phyloP scores from a whole-genome alignment of 2,888 invertebrate species.

The Candidula unifasciata region DNA sequence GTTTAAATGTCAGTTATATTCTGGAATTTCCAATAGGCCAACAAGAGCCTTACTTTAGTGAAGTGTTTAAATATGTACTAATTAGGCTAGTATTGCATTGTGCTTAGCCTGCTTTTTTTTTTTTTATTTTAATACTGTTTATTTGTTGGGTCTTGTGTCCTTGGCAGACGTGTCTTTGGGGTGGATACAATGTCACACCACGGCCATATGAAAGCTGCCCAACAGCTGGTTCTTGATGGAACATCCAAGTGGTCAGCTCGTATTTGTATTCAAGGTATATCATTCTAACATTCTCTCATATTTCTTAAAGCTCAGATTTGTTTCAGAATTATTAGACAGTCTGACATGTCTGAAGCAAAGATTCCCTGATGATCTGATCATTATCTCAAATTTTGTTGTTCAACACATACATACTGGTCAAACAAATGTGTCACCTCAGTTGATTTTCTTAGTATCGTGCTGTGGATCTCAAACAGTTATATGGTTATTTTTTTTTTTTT shows the following conservation, averaged over 20 bases:
- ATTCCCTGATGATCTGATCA: background rate
- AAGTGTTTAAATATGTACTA: background rate
- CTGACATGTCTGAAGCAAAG: background rate
- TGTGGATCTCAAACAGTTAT: no score
- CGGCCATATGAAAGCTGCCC: constrained; percentile 97
- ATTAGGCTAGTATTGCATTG: background rate
- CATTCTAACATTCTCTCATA: background rate
- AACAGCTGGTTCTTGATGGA: constrained; percentile 98
- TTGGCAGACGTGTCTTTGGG: constrained; percentile 55
- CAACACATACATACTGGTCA: no score
- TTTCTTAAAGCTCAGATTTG: no score
- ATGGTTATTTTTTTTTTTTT: no score
- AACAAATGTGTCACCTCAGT: no score
- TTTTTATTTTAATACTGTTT: constrained; percentile 6
- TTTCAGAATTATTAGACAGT: background rate
- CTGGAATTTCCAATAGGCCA: background rate
- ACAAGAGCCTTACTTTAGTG: constrained; percentile 3
- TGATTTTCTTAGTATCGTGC: no score
- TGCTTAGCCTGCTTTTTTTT: background rate
- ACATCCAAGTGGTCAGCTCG: constrained; percentile 99
- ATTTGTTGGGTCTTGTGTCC: constrained; percentile 30
- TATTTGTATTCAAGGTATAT: constrained; percentile 55
- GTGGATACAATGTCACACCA: constrained; percentile 56
- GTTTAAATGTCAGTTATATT: background rate
- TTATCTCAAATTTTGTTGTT: background rate